Conservation (phyloP, 23 tunicate species). For the Styela clava region DNA sequence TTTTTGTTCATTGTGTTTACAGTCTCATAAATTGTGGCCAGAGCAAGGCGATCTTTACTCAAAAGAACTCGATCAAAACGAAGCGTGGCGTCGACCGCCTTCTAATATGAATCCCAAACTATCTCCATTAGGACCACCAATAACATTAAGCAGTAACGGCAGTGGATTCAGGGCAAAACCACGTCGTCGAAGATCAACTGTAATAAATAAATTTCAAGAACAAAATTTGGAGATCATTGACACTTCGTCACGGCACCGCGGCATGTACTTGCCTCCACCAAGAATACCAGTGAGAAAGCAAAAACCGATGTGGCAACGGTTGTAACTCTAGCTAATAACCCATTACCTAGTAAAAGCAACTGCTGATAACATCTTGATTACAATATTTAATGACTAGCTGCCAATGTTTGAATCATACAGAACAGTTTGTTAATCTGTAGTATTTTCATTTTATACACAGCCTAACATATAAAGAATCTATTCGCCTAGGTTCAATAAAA, state of each 20-base stretch:
- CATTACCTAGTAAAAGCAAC: too few species aligned
- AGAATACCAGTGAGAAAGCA: constrained; percentile 42
- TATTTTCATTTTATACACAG: too few species aligned
- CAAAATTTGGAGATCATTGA: background rate
- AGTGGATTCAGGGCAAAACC: background rate
- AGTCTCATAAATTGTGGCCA: constrained; percentile 27
- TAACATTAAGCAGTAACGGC: constrained; percentile 20
- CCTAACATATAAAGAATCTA: too few species aligned
- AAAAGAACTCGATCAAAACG: constrained; percentile 26
- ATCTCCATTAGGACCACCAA: constrained; percentile 7
- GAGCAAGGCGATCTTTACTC: constrained; percentile 18
- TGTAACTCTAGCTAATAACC: too few species aligned
- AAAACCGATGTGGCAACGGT: constrained; percentile 66
- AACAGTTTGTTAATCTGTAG: too few species aligned
- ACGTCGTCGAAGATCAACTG: background rate
- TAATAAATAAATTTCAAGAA: background rate
- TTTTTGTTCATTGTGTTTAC: too few species aligned
- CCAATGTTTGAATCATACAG: too few species aligned
- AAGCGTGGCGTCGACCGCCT: constrained; percentile 47
- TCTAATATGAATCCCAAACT: constrained; percentile 26
- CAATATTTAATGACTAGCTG: too few species aligned
- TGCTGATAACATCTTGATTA: too few species aligned
- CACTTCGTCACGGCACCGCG: constrained; percentile 2
- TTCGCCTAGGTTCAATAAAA: too few species aligned
- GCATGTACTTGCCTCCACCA: constrained; percentile 43